Evolutionary conservation across 2,888 invertebrate genomes (phyloP).

Genomic region (Thecophora atra): DNA sequence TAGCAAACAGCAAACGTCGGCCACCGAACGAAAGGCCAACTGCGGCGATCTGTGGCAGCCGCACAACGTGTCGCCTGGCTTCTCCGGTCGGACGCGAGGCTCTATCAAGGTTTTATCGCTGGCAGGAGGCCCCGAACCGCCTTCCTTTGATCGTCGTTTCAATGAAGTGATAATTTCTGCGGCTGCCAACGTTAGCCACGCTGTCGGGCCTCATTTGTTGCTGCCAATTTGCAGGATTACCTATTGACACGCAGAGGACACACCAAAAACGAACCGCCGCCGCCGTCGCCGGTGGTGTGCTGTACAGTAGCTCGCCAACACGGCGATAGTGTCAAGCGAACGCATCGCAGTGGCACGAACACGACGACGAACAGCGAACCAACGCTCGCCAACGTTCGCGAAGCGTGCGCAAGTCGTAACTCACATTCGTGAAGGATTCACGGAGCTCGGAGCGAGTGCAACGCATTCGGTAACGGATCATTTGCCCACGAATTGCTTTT

Average conservation of each 20-base stretch:
- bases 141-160: constrained; percentile 57
- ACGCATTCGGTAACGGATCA: neutral
- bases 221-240: constrained; percentile 45
- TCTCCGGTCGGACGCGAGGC: neutral
- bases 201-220: constrained; percentile 30
- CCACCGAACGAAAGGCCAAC: constrained; percentile 18
- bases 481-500: constrained; percentile 21
- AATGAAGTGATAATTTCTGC: constrained; percentile 62
- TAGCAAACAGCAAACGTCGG: constrained; percentile 23
- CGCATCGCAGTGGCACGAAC: constrained; percentile 10
- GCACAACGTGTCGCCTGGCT: constrained; percentile 19
- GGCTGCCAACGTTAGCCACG: constrained; percentile 38
- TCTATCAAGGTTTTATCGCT: constrained; percentile 13
- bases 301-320: neutral
- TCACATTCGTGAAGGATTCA: constrained; percentile 13
- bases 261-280: constrained; percentile 18
- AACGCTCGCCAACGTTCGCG: neutral
- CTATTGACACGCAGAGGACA: constrained; percentile 30
- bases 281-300: constrained; percentile 16
- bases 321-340: constrained; percentile 12
- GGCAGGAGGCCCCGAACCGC: neutral
- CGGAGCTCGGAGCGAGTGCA: neutral
- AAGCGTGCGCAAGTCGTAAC: constrained; percentile 10
- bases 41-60: constrained; percentile 18
- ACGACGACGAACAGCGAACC: neutral